Evolutionary conservation across 1,140 invertebrate species (phyloP), one percentile per base, ranked within the genome.

Genomic region (Protaetia brevitarsis): DNA sequence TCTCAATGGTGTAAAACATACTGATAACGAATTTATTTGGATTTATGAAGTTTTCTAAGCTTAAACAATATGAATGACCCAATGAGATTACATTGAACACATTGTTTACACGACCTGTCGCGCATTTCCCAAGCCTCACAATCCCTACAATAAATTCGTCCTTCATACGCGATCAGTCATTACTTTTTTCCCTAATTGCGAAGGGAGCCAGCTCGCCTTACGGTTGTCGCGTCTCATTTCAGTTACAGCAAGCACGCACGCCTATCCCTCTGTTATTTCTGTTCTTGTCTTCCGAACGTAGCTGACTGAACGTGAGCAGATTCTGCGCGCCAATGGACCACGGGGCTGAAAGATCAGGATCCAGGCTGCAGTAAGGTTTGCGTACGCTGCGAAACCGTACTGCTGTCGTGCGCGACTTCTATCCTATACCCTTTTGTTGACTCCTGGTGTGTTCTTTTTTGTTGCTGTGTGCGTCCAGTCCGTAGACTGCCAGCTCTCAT

Each of bases 241-340:
- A 51, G 41, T 23, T 51, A 51, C 8, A 7, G 16, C n/a, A n/a
- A n/a, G n/a, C 21, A 51, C 19, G 41, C 10, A 23, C 41, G 16
- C 41, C 8, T 21, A 51, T 51, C 16, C 41, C 8, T 23, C 19
- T 51, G 19, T 51, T 19, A 23, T 23, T 51, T 23, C 3, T 10
- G 19, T 51, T 51, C 41, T 51, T 19, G 41, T 37, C 34, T 37
- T 37, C 34, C 34, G 3, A 23, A 8, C 41, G 21, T 51, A 51
- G n/a, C n/a, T n/a, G 21, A 51, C 31, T 34, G 31, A 19, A 51
- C 19, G 41, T 19, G 41, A 16, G 41, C 26, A 51, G 41, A 51
- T 51, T 51, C 41, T 51, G 41, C 41, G 41, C 41, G 41, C 41
- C 41, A 51, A 51, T 51, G 41, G 41, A 51, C 41, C 41, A 51